Evolutionary conservation across 2,113 vertebrate genomes (phyloP), one percentile per base, ranked within the genome.

Genomic region (Poeciliopsis turrubarensis): DNA sequence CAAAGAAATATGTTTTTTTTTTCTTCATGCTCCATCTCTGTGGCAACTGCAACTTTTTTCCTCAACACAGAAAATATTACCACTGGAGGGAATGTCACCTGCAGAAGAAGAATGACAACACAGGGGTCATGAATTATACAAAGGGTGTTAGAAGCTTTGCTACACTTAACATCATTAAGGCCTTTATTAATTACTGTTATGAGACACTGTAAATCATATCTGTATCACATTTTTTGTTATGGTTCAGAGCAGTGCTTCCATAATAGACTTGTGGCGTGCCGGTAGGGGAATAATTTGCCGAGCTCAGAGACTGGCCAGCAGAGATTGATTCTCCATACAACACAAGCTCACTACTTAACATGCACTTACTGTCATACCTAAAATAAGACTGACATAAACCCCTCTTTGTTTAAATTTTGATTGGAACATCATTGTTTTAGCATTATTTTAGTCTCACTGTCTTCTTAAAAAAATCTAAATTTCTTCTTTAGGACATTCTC

Each of bases 41-140:
- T 89, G 86, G 92, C 85, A 89, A 92, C 88, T 78, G 80, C 81
- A 86, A 83, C 74, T 78, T 89, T 90, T 89, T 90, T n/a, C 25
- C 82, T 75, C 81, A 80, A 67, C 72, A 78, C 73, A 87, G 79
- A 79, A 85, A 80, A 80, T 75, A 86, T 44, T 74, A 90, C 78
- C 31, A 68, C 68, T 17, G 51, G 78, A 84, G 86, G 77, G 84
- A 89, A 81, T 14, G 61, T 68, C 25, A 25, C 70, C 54, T 75
- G 78, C 74, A 81, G 73, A 78, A 82, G 60, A 87, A 79, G 77
- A 84, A 82, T 86, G 77, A 85, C 66, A 62, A 79, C 83, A 84
- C 61, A 63, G 75, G 75, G 82, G 81, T 90, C 83, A 91, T 89
- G 86, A 84, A 88, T 86, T 77, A 84, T 79, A 86, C 78, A 87